Percentiles rank a stretch among this genome's conserved stretches.
These are phyloP conservation scores for Poeciliopsis occidentalis DNA, from an alignment of 2,113 vertebrate species.

Conservation along the genomic window DNA sequence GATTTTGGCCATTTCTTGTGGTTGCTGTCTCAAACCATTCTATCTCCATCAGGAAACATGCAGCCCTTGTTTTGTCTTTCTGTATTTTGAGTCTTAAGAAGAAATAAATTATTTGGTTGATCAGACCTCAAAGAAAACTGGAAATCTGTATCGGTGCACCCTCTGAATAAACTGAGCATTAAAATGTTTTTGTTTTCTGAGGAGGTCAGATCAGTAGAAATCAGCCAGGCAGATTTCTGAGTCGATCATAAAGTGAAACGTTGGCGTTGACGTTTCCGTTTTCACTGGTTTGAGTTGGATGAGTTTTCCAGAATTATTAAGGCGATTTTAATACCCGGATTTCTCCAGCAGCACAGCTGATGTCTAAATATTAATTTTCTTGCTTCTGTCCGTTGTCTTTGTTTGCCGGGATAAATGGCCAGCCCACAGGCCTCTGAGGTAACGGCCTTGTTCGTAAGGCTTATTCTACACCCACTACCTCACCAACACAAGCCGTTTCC, in stretches of 20 bases:
- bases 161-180: not conserved
- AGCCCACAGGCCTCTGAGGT: conserved; percentile 36
- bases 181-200: not conserved
- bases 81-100: too few species aligned
- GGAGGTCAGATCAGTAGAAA: not conserved
- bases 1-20: too few species aligned
- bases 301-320: not conserved
- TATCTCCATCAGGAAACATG: too few species aligned
- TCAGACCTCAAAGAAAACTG: too few species aligned
- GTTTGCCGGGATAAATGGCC: conserved; percentile 52
- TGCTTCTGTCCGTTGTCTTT: conserved; percentile 32
- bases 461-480: conserved; percentile 20
- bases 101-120: too few species aligned
- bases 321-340: not conserved
- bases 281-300: not conserved
- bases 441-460: conserved; percentile 50
- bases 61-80: too few species aligned
- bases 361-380: conserved; percentile 27
- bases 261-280: not conserved
- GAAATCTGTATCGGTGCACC: not conserved
- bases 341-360: conserved; percentile 2
- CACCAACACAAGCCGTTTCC: not conserved
- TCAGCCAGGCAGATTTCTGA: not conserved
- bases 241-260: too few species aligned
- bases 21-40: too few species aligned